Evolutionary conservation across 2,113 vertebrate species (phyloP).

Genomic region (Glareola pratincola): DNA sequence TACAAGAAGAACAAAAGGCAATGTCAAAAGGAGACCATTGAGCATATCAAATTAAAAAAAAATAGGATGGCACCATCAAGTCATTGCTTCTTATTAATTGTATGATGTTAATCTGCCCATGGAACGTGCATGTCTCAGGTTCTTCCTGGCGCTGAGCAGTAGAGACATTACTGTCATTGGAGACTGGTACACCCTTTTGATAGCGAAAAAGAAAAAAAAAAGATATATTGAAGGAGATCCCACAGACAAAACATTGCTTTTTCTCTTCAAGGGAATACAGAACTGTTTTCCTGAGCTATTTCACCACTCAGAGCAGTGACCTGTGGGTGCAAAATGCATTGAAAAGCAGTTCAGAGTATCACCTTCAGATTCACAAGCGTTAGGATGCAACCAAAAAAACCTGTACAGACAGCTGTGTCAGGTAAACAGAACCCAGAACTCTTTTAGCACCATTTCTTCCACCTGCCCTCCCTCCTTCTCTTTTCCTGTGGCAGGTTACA

Average conservation of each 20-base stretch:
- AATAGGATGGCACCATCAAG: not conserved
- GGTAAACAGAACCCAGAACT: not conserved
- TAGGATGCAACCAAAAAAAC: not conserved
- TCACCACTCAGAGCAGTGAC: not conserved
- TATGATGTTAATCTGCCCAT: not conserved
- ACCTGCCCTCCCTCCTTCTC: not conserved
- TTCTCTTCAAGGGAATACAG: not conserved
- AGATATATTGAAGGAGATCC: not conserved
- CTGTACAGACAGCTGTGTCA: not conserved
- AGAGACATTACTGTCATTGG: not conserved
- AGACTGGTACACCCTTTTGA: not conserved
- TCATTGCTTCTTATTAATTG: not conserved
- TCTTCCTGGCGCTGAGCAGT: not conserved
- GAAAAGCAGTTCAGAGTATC: not conserved
- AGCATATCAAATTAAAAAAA: not conserved
- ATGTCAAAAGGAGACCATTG: not conserved
- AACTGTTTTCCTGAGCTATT: not conserved
- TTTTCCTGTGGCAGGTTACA: not conserved
- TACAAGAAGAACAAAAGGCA: slow-evolving; percentile 29
- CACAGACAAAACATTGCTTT: not conserved
- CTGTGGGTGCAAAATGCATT: not conserved
- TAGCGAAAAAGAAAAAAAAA: not conserved
- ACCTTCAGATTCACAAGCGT: not conserved
- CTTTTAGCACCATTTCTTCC: not conserved
- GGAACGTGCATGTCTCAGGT: not conserved